Evolutionary conservation across 2,113 vertebrate genomes (phyloP), one percentile per base, ranked within the genome.

Genomic region (Kryptolebias marmoratus): DNA sequence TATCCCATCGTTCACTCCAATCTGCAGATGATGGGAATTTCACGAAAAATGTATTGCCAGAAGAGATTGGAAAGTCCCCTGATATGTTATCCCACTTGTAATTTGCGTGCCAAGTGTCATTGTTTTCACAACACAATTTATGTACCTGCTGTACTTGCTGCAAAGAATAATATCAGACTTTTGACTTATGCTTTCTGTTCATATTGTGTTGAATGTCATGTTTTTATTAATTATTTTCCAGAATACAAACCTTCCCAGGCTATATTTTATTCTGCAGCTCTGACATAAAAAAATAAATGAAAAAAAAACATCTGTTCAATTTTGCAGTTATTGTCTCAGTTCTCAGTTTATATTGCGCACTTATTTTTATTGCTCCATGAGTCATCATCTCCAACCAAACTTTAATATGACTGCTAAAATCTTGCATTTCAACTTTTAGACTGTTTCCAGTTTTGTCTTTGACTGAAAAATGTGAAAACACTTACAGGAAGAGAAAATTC

Each of bases 401-500:
- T 75, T 80, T 68, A 39, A 22, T 22, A 22, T 22, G 22, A 22
- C 22, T 22, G 22, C 55, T 75, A 82, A 73, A 78, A 73, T 75
- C 53, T 64, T 89, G 89, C 83, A 78, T 87, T 82, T 85, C 77
- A 79, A 63, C 32, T 73, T 80, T 67, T 75, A 28, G 52, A 77
- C 77, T 84, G 81, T 83, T 81, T 90, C 75, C 84, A 88, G 90
- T 87, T 85, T 88, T 80, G 82, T 83, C 79, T 86, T 84, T 73
- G 75, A 77, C 68, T 76, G 71, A 85, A 85, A 90, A 89, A 89
- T 88, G 82, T 83, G 80, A 92, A 93, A 96, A 96, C 93, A 94
- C 92, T 93, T 88, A 94, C 94, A 95, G 94, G 96, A 95, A 96
- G 93, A 91, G 94, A 93, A 60, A 93, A 94, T 93, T 93, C 83